phyloP scores from a whole-genome alignment of 2,888 invertebrate species.

The Acanthoscelides obtectus region DNA sequence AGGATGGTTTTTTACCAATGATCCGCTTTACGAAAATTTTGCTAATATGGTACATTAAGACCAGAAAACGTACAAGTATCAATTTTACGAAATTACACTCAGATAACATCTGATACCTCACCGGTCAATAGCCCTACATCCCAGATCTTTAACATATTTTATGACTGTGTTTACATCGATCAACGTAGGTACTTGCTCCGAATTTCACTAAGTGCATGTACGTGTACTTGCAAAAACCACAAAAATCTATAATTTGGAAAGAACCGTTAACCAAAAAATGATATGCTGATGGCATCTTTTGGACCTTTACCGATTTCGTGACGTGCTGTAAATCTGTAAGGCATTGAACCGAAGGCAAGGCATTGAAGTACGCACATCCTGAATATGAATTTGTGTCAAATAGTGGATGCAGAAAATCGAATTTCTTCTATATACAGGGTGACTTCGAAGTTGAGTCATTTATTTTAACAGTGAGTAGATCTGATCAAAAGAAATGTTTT shows the following conservation, averaged over 20 bases:
- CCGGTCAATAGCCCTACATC: background rate
- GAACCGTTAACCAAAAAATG: background rate
- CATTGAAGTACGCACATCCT: no score
- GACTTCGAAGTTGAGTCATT: no score
- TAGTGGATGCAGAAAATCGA: no score
- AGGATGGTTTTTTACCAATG: background rate
- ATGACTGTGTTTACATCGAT: background rate
- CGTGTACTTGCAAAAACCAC: background rate
- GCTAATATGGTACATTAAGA: background rate
- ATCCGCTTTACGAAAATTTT: background rate
- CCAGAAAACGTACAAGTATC: background rate
- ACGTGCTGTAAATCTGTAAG: background rate
- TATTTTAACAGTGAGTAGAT: no score
- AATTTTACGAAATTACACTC: background rate
- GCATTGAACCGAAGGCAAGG: background rate
- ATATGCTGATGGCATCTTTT: background rate
- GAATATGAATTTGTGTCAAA: no score
- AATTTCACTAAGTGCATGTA: background rate
- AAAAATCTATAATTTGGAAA: background rate
- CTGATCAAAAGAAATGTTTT: no score
- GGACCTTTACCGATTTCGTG: background rate
- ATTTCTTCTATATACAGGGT: no score
- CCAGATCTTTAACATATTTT: background rate
- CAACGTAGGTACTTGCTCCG: background rate
- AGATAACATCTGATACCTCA: background rate